Evolutionary conservation across 2,888 invertebrate species (phyloP).

Genomic region (Drosophila robusta): DNA sequence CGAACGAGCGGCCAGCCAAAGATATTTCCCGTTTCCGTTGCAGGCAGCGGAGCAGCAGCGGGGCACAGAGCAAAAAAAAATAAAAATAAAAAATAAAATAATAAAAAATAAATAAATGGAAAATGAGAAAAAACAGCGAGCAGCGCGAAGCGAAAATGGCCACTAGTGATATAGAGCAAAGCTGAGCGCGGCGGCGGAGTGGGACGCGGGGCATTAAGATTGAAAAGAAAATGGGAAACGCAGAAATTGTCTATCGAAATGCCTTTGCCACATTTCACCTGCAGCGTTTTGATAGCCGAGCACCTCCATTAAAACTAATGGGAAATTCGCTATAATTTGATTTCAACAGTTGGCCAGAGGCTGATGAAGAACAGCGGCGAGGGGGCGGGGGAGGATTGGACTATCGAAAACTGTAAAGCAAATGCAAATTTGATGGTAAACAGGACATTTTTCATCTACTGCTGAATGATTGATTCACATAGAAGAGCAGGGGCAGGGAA

Average conservation of each 20-base stretch:
- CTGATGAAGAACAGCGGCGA: neutral
- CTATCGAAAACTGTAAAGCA: slow-evolving; percentile 2
- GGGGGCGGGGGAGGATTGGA: too few species aligned
- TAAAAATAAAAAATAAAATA: slow-evolving; percentile 56
- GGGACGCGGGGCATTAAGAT: neutral
- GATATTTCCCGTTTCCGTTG: slow-evolving; percentile 73
- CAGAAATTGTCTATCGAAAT: slow-evolving; percentile 72
- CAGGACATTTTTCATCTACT: neutral
- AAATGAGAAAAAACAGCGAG: slow-evolving; percentile 65
- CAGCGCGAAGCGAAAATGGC: slow-evolving; percentile 50
- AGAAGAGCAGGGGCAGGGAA: too few species aligned
- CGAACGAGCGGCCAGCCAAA: slow-evolving; percentile 60
- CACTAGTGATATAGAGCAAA: slow-evolving; percentile 33
- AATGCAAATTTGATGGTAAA: slow-evolving; percentile 8
- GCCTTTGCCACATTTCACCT: slow-evolving; percentile 69
- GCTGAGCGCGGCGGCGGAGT: neutral
- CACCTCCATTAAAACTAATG: slow-evolving; percentile 79
- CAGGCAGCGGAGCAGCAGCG: neutral
- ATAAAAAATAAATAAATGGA: slow-evolving; percentile 82
- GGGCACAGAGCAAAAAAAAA: neutral
- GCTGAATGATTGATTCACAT: neutral
- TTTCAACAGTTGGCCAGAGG: slow-evolving; percentile 51
- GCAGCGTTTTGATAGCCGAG: slow-evolving; percentile 68
- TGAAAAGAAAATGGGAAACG: slow-evolving; percentile 48
- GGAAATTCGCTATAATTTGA: slow-evolving; percentile 80